phyloP scores from a whole-genome alignment of 2,888 invertebrate genomes.

The Drosophila antonietae region DNA sequence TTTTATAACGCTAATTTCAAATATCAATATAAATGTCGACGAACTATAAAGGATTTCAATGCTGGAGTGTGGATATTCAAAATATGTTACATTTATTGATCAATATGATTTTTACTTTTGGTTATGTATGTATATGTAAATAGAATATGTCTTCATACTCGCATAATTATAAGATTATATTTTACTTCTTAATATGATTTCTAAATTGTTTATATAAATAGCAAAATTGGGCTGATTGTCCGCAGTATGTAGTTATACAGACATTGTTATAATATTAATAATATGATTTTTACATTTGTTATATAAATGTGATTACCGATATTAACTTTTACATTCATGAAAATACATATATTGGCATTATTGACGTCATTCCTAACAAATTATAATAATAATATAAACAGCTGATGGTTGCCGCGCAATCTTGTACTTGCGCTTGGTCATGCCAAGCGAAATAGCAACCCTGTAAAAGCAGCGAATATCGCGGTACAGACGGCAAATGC shows the following conservation, averaged over 20 bases:
- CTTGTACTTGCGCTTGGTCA: background rate
- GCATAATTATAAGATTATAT: background rate
- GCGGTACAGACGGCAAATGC: slow-evolving; percentile 2
- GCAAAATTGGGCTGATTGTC: no score
- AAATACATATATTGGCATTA: background rate
- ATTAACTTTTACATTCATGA: background rate
- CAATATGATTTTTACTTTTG: no score
- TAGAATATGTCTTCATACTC: background rate
- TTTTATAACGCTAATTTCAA: background rate
- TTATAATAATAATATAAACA: background rate
- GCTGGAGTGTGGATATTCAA: no score
- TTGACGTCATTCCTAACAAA: background rate
- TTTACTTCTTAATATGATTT: background rate
- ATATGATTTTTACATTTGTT: background rate
- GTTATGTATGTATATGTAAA: no score
- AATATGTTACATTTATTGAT: no score
- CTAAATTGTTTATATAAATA: background rate
- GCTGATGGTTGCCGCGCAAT: background rate
- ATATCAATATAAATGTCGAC: background rate
- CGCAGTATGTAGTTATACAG: no score
- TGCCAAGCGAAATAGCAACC: slow-evolving; percentile 7
- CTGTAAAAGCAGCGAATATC: background rate
- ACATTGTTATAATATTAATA: background rate
- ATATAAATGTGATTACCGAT: background rate
- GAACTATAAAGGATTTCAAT: background rate